Evolutionary conservation across 2,113 vertebrate genomes (phyloP).

Genomic region (Nerophis lumbriciformis): DNA sequence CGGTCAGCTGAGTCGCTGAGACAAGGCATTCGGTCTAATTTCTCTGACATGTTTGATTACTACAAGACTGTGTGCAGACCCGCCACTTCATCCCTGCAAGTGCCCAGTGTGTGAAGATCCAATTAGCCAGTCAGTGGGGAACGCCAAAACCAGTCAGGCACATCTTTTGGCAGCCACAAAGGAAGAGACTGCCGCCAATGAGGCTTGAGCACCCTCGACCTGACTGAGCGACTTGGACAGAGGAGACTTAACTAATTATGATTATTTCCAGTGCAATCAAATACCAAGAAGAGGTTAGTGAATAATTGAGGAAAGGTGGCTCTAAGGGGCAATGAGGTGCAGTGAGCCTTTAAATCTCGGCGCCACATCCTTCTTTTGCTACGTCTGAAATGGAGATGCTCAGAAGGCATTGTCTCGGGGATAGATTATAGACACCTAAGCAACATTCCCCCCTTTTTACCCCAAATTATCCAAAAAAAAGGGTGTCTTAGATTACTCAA

Average conservation of each 20-base stretch:
- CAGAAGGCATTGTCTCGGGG: constrained; percentile 63
- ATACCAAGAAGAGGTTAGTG: constrained; percentile 64
- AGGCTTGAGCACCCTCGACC: constrained; percentile 57
- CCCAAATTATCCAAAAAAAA: constrained; percentile 32
- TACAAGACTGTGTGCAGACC: constrained; percentile 54
- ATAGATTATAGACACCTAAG: constrained; percentile 55
- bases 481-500: constrained; percentile 77
- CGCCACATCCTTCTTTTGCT: constrained; percentile 59
- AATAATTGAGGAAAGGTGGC: constrained; percentile 32
- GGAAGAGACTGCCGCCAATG: constrained; percentile 64
- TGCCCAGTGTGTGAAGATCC: constrained; percentile 85
- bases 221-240: constrained; percentile 58
- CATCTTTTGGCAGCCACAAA: constrained; percentile 66
- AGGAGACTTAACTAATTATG: constrained; percentile 82
- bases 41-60: constrained; percentile 79
- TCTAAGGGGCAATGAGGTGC: constrained; percentile 13
- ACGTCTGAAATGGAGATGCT: constrained; percentile 70
- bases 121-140: constrained; percentile 84
- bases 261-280: constrained; percentile 66
- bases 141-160: constrained; percentile 74
- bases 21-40: constrained; percentile 60
- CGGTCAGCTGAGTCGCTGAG: constrained; percentile 33
- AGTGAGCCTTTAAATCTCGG: constrained; percentile 62
- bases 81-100: constrained; percentile 70
- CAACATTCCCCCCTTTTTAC: constrained; percentile 16